Conservation (phyloP, 2,113 vertebrate species). For the Genyomyrus donnyi region DNA sequence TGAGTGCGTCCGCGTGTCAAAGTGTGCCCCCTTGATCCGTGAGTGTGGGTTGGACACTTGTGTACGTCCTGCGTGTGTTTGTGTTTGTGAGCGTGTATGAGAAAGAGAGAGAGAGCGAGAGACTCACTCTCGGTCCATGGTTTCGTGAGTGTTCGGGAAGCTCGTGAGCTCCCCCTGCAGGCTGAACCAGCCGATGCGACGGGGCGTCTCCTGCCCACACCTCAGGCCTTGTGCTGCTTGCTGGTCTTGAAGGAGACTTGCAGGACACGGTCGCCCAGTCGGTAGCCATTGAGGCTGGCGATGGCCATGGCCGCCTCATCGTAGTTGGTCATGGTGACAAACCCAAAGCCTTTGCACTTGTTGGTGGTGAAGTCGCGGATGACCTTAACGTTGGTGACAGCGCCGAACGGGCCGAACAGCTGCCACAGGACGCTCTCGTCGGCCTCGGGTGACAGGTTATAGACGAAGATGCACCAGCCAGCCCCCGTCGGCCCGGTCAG, state of each 20-base stretch:
- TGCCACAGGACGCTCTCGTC: slow-evolving; percentile 97
- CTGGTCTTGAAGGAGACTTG: slow-evolving; percentile 98
- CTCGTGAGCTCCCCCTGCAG: slow-evolving; percentile 46
- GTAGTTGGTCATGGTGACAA: slow-evolving; percentile 98
- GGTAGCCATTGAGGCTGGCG: slow-evolving; percentile 90
- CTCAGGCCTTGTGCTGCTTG: slow-evolving; percentile 97
- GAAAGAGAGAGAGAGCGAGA: slow-evolving; percentile 48
- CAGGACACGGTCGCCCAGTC: slow-evolving; percentile 87
- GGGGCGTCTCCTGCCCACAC: slow-evolving; percentile 34
- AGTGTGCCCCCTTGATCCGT: slow-evolving; percentile 38
- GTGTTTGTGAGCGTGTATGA: slow-evolving; percentile 30
- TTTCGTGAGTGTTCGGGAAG: slow-evolving; percentile 61
- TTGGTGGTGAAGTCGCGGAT: slow-evolving; percentile 95
- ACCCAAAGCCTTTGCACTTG: slow-evolving; percentile 97
- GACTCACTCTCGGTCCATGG: slow-evolving; percentile 68
- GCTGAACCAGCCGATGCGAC: slow-evolving; percentile 47
- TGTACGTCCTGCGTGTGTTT: slow-evolving; percentile 33
- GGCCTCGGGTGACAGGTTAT: slow-evolving; percentile 90
- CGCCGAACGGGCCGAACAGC: slow-evolving; percentile 94
- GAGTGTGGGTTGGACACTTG: slow-evolving; percentile 46
- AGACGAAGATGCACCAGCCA: slow-evolving; percentile 97
- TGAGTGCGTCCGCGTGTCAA: slow-evolving; percentile 44
- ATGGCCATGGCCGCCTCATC: slow-evolving; percentile 96
- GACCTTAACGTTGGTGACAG: slow-evolving; percentile 94
- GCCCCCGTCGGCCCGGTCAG: slow-evolving; percentile 70